Conservation (phyloP, 2,888 invertebrate species). For the Cremastinae sp. region DNA sequence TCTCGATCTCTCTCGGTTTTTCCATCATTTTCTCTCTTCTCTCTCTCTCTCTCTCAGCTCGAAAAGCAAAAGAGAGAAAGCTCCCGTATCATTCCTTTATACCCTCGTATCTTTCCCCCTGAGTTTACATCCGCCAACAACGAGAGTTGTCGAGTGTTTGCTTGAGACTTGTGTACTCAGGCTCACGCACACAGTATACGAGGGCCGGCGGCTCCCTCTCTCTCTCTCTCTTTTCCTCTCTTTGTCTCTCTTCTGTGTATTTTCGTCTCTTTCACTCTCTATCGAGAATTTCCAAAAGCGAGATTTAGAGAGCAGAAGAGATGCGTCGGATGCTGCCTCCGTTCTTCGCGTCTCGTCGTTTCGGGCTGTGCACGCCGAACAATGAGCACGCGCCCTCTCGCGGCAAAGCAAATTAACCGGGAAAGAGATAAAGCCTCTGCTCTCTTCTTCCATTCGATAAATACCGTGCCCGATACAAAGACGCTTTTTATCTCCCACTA, state of each 20-base stretch:
- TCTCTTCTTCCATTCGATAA: constrained; percentile 25
- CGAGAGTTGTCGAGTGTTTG: constrained; percentile 59
- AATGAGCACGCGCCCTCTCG: constrained; percentile 44
- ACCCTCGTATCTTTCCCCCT: constrained; percentile 52
- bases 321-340: constrained; percentile 5
- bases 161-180: constrained; percentile 59
- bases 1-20: constrained; percentile 8
- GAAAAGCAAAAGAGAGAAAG: neutral
- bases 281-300: constrained; percentile 7
- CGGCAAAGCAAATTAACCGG: constrained; percentile 53
- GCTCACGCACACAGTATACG: constrained; percentile 54
- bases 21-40: constrained; percentile 21
- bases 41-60: neutral
- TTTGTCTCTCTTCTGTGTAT: neutral
- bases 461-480: constrained; percentile 4
- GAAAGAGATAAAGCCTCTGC: constrained; percentile 42
- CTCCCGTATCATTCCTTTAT: constrained; percentile 48
- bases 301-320: neutral
- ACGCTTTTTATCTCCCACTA: neutral
- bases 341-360: constrained; percentile 15
- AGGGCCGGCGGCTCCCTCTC: constrained; percentile 21
- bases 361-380: constrained; percentile 35
- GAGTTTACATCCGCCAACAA: constrained; percentile 56
- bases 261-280: neutral
- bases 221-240: neutral